Base-by-base conservation (phyloP, 2,888 invertebrate genomes). In the Diplazon laetatorius region DNA sequence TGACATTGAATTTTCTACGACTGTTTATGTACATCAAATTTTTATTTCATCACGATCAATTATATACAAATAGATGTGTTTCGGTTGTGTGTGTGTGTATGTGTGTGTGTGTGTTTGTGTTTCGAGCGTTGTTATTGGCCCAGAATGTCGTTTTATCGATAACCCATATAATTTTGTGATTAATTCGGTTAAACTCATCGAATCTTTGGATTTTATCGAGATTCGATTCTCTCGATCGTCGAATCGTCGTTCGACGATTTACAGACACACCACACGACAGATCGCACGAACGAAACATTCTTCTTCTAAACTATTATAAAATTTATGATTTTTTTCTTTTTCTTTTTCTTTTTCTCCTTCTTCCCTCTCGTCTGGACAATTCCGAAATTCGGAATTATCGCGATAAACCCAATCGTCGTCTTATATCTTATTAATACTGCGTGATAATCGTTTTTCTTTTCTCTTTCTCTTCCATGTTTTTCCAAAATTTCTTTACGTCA, bases 1-100 rank as follows among this genome's bases (percentile, higher is more conserved):
- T 76, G 30, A 12, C 60, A 55, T 8, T 60, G 20, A 57, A 73
- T 50, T 69, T n/a, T 63, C 44, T 69, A 69, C 68, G 57, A 57
- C 86, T 87, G 86, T 88, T 89, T 90, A 90, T 90, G 88, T 90
- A 90, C 90, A 90, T 89, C 89, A 87, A 90, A 88, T 87, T 90
- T 88, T 78, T 89, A 88, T 90, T 89, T 87, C 83, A 87, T 89
- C 88, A 90, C 88, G 88, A 89, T 85, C 86, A 87, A 85, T 89
- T 90, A 88, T 88, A 89, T 91, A 91, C 90, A 90, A 89, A 89
- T 88, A 89, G 87, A 88, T 87, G 85, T 87, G 85, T 80, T 82
- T 82, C 76, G 82, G 78, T 79, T 82, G n/a, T n/a, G n/a, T n/a
- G n/a, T n/a, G n/a, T n/a, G n/a, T n/a, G n/a, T n/a, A n/a, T n/a